Conservation (phyloP, 2,113 vertebrate species). For the Carettochelys insculpta region DNA sequence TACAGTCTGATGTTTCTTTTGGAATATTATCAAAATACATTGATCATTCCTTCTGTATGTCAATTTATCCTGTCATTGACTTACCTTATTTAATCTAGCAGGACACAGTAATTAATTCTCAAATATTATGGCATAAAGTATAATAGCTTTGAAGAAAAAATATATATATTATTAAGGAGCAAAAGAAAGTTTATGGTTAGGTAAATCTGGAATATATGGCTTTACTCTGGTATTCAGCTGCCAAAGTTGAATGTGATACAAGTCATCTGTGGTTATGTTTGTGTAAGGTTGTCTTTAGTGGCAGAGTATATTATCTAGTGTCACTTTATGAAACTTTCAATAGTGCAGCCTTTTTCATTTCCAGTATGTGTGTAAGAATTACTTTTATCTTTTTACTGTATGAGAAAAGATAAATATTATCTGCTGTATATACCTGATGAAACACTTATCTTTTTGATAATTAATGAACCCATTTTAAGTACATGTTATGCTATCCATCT, state of each 20-base stretch:
- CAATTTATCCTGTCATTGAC: neutral
- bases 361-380: slow-evolving; percentile 73
- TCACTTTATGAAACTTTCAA: slow-evolving; percentile 72
- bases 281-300: slow-evolving; percentile 69
- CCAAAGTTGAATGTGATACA: slow-evolving; percentile 57
- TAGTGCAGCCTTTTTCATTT: slow-evolving; percentile 59
- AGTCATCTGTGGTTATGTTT: slow-evolving; percentile 69
- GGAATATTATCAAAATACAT: neutral
- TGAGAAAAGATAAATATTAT: slow-evolving; percentile 83
- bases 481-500: slow-evolving; percentile 80
- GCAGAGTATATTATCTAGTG: slow-evolving; percentile 69
- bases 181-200: slow-evolving; percentile 41
- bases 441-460: slow-evolving; percentile 85
- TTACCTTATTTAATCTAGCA: slow-evolving; percentile 15
- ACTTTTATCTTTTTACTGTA: slow-evolving; percentile 80
- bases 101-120: neutral
- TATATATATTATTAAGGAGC: slow-evolving; percentile 3
- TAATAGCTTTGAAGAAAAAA: neutral
- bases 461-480: slow-evolving; percentile 84
- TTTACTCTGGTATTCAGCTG: slow-evolving; percentile 54
- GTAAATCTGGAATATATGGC: slow-evolving; percentile 44
- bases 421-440: slow-evolving; percentile 85
- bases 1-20: slow-evolving; percentile 15
- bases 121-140: slow-evolving; percentile 38
- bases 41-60: slow-evolving; percentile 17